These are phyloP conservation scores for Amblyornis subalaris DNA, from an alignment of 2,113 vertebrate genomes.

Conservation along the genomic window DNA sequence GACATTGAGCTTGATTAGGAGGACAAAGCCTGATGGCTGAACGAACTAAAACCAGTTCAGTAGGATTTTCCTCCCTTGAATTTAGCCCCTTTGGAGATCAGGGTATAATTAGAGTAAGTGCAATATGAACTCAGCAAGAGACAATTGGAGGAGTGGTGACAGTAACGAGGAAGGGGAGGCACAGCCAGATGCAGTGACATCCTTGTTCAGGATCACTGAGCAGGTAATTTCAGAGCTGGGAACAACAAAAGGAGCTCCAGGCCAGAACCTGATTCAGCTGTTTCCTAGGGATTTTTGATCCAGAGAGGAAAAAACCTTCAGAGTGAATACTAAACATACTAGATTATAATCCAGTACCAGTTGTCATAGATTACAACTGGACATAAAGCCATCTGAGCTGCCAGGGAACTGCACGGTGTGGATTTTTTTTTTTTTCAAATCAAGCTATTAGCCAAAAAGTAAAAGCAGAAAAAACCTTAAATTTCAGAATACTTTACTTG, in stretches of 20 bases:
- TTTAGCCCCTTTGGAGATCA: neutral
- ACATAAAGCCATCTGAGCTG: neutral
- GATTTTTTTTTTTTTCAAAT: neutral
- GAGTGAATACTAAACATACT: neutral
- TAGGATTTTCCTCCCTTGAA: neutral
- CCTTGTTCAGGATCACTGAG: neutral
- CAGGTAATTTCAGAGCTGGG: neutral
- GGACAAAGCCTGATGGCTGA: neutral
- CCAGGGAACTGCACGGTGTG: neutral
- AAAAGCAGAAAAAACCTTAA: neutral
- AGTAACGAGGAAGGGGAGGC: neutral
- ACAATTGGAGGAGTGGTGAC: neutral
- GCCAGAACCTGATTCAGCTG: neutral
- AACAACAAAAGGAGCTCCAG: neutral
- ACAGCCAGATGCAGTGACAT: neutral
- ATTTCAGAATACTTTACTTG: neutral
- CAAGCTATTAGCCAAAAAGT: neutral
- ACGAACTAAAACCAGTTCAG: neutral
- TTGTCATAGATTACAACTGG: neutral
- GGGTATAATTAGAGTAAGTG: neutral
- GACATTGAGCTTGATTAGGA: neutral
- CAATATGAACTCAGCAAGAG: neutral
- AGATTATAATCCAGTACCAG: neutral
- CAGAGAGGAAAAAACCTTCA: neutral
- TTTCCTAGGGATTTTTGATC: neutral